phyloP scores from a whole-genome alignment of 2,888 invertebrate species.

The Isoperla grammatica region DNA sequence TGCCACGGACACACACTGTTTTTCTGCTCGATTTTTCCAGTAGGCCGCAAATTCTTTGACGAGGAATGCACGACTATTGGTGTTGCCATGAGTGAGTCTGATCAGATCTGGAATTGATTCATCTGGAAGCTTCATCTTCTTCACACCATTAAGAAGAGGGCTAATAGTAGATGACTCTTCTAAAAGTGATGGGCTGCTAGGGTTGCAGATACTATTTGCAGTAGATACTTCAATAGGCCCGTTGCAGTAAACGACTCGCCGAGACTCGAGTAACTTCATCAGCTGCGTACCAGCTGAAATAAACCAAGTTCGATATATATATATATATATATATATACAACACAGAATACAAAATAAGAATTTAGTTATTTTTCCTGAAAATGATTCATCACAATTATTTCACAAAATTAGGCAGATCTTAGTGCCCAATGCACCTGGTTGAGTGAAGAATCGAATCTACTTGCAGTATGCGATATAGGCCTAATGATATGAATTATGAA shows the following conservation, averaged over 20 bases:
- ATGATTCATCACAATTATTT: background rate
- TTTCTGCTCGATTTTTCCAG: conserved; percentile 40
- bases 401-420: background rate
- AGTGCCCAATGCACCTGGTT: too few species aligned
- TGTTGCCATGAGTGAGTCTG: conserved; percentile 61
- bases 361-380: too few species aligned
- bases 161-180: background rate
- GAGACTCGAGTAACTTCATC: conserved; percentile 37
- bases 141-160: conserved; percentile 2
- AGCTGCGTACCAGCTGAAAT: conserved; percentile 36
- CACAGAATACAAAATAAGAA: too few species aligned
- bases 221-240: conserved; percentile 17
- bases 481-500: too few species aligned
- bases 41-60: conserved; percentile 57
- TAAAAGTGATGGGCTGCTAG: conserved; percentile 11
- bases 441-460: too few species aligned
- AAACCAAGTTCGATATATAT: too few species aligned
- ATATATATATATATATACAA: background rate
- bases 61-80: conserved; percentile 51
- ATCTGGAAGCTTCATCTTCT: conserved; percentile 22
- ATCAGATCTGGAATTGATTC: conserved; percentile 56
- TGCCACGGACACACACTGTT: conserved; percentile 31
- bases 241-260: conserved; percentile 33
- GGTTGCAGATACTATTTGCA: background rate
- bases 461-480: too few species aligned